Evolutionary conservation across 2,113 vertebrate species (phyloP), one percentile per base, ranked within the genome.

Genomic region (Sitta europaea): DNA sequence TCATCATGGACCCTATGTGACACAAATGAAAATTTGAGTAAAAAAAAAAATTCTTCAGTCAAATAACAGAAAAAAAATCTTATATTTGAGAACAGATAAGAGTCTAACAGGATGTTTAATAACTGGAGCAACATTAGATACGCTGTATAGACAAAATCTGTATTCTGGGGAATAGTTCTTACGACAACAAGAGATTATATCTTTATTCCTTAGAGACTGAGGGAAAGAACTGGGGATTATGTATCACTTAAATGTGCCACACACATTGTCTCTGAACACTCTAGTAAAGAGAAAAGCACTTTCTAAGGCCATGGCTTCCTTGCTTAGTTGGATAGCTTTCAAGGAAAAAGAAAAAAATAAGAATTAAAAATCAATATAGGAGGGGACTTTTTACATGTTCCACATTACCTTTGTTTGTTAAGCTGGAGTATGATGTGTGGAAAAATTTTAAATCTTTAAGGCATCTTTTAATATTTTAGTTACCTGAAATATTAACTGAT

Each of bases 381-480:
- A 95, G 68, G 58, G 40, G 54, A 86, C 58, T 91, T 95, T 95
- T 94, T 91, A 29, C 58, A 31, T 93, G 59, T 96, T 94, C 97
- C 94, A 92, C 66, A 67, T 96, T 97, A 92, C 73, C 77, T 92
- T 94, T 96, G 35, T 94, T 94, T 92, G 76, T 90, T 94, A 83
- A 94, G 33, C 14, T 96, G 78, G 90, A 96, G 77, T 68, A 90
- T 94, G 82, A 90, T 91, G 62, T 89, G 74, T 91, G 94, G 84
- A 95, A 92, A 97, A 96, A 92, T 24, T 65, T 94, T 76, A 95
- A 92, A 93, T 95, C 86, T 97, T 96, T 87, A 97, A 80, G 95
- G 84, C 86, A 98, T 96, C 97, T 90, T 92, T 85, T 97, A 96
- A 92, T 96, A 95, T 95, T 95, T 97, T 83, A 96, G 85, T 97